A percentile compares a stretch with the other conserved stretches of the same genome.
Evolutionary conservation across 2,888 invertebrate genomes (phyloP).

Genomic region (Sarcophaga carnaria): DNA sequence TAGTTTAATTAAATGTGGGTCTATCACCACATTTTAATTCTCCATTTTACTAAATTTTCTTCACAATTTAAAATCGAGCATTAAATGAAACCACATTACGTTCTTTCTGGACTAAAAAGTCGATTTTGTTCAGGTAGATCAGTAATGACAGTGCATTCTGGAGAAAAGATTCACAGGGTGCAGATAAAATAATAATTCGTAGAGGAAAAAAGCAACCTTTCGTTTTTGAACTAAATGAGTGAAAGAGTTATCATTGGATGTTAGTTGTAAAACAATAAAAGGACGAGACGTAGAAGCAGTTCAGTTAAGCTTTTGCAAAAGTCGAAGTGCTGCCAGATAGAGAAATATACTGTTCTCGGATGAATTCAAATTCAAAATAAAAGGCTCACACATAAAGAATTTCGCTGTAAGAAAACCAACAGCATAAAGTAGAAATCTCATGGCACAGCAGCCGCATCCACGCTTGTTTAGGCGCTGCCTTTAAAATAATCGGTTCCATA

Average conservation of each 20-base stretch:
- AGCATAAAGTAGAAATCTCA: too few relatives aligned
- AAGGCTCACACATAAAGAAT: too few relatives aligned
- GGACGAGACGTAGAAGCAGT: conserved; percentile 4
- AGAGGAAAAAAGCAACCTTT: neutral
- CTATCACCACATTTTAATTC: too few relatives aligned
- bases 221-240: neutral
- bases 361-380: conserved; percentile 11
- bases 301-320: neutral
- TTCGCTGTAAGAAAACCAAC: too few relatives aligned
- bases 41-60: too few relatives aligned
- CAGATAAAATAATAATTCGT: conserved; percentile 5
- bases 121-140: neutral
- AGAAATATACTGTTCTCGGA: neutral
- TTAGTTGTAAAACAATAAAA: neutral
- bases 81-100: too few relatives aligned
- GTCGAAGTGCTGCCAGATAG: neutral
- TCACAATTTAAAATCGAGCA: too few relatives aligned
- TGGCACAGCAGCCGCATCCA: too few relatives aligned
- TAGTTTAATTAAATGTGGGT: too few relatives aligned
- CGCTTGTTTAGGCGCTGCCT: too few relatives aligned
- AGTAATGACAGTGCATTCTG: neutral
- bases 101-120: too few relatives aligned
- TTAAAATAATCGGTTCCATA: too few relatives aligned
- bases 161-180: neutral
- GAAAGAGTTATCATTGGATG: neutral